Percentiles rank a stretch among this genome's conserved stretches.
These are phyloP conservation scores for Blennius ocellaris DNA, from an alignment of 2,113 vertebrate species.

Conservation along the genomic window DNA sequence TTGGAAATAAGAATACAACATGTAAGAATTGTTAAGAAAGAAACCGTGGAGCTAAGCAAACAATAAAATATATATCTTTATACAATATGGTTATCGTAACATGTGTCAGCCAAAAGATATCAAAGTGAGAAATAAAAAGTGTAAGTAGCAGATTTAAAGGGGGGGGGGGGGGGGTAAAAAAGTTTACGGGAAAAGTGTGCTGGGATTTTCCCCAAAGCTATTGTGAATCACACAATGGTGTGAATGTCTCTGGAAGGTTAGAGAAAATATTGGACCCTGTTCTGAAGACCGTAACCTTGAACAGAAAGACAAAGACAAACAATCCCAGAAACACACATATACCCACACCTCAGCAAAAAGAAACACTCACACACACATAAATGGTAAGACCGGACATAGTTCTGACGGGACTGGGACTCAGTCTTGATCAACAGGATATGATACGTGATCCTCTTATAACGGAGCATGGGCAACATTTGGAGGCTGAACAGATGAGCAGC, in stretches of 20 bases:
- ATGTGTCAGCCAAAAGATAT: neutral
- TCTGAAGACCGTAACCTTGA: conserved; percentile 70
- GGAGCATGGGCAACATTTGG: neutral
- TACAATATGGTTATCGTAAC: neutral
- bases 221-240: conserved; percentile 65
- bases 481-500: neutral
- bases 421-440: conserved; percentile 68
- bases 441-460: conserved; percentile 44
- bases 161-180: conserved; percentile 14
- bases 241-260: conserved; percentile 38
- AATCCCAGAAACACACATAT: conserved; percentile 24
- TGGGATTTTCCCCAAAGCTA: conserved; percentile 64
- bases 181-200: conserved; percentile 46
- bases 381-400: conserved; percentile 23
- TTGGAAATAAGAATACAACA: neutral
- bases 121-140: neutral
- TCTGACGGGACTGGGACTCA: conserved; percentile 33
- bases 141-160: neutral
- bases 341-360: too few species aligned
- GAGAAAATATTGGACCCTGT: conserved; percentile 56
- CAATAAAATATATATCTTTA: neutral
- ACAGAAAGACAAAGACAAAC: conserved; percentile 51
- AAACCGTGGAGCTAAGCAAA: neutral
- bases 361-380: neutral
- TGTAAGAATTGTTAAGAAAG: neutral